phyloP scores from a whole-genome alignment of 2,113 vertebrate genomes.

The Telmatochromis sp. region DNA sequence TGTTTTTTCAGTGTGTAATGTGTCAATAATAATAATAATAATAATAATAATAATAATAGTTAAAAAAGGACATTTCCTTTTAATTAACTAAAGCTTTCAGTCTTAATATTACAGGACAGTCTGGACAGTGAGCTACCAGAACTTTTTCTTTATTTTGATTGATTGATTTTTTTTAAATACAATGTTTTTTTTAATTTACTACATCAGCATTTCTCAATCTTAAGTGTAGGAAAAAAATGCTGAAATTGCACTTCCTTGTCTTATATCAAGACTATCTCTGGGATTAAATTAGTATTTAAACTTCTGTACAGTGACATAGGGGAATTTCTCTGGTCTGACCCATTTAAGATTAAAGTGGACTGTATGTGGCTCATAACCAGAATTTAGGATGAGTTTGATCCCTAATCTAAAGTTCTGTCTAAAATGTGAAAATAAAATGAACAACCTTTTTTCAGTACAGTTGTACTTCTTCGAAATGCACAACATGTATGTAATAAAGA shows the following conservation, averaged over 20 bases:
- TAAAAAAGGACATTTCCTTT: neutral
- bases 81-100: neutral
- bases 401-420: neutral
- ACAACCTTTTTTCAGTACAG: neutral
- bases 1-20: neutral
- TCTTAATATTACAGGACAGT: neutral
- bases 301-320: neutral
- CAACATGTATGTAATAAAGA: neutral
- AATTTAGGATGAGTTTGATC: neutral
- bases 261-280: neutral
- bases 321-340: neutral
- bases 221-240: neutral
- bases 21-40: rapidly evolving
- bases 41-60: neutral
- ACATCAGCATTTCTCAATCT: neutral
- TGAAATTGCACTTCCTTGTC: neutral
- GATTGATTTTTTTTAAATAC: neutral
- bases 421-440: neutral
- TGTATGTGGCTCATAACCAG: neutral
- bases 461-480: neutral
- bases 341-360: neutral
- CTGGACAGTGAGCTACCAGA: neutral
- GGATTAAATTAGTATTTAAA: neutral
- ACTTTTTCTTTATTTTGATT: neutral
- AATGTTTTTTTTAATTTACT: neutral